Percentiles rank a stretch among this genome's conserved stretches.
phyloP scores from a whole-genome alignment of 2,888 invertebrate genomes.

The Dolomedes plantarius region DNA sequence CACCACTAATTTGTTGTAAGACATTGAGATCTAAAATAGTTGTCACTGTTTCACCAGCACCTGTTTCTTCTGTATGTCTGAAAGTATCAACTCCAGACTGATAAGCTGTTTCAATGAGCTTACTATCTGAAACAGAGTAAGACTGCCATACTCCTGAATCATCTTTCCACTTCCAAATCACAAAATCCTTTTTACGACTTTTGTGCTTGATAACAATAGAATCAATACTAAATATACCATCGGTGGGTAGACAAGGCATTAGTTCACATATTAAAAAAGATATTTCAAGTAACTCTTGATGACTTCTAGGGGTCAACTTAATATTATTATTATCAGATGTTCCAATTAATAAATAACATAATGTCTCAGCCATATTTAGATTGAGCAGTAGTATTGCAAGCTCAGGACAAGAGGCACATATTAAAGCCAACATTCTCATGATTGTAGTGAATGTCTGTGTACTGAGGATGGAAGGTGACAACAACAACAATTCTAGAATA shows the following conservation, averaged over 20 bases:
- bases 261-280: conserved; percentile 96
- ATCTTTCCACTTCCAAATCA: conserved; percentile 98
- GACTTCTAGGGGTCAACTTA: conserved; percentile 85
- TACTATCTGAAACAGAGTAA: conserved; percentile 93
- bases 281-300: conserved; percentile 97
- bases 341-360: conserved; percentile 90
- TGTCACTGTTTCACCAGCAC: conserved; percentile 86
- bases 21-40: conserved; percentile 96
- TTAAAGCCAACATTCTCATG: conserved; percentile 94
- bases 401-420: conserved; percentile 96
- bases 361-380: conserved; percentile 96
- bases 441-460: conserved; percentile 97
- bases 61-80: conserved; percentile 86
- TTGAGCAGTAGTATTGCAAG: conserved; percentile 92
- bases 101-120: conserved; percentile 94
- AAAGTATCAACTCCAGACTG: conserved; percentile 96
- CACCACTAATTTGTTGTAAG: conserved; percentile 99
- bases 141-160: conserved; percentile 93
- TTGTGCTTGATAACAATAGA: conserved; percentile 81
- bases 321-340: conserved; percentile 40
- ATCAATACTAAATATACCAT: conserved; percentile 97
- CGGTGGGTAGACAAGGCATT: conserved; percentile 95
- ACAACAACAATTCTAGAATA: conserved; percentile 85
- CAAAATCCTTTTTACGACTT: conserved; percentile 83
- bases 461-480: conserved; percentile 92